Evolutionary conservation across 2,797 vertebrate species (phyloP).

Genomic region (Paedocypris micromegethes): DNA sequence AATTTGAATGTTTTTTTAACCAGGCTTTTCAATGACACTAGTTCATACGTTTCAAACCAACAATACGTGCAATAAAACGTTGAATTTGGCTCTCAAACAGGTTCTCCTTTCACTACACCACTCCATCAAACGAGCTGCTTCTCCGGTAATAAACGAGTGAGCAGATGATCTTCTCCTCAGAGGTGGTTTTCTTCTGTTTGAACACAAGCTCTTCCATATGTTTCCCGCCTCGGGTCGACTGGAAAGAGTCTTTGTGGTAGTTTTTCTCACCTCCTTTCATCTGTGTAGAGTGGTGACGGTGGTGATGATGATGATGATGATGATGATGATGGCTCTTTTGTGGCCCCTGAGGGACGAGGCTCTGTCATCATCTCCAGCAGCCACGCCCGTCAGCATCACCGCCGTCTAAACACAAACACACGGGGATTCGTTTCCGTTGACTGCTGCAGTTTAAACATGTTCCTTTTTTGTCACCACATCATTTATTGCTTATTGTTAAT

Average conservation of each 20-base stretch:
- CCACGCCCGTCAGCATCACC: conserved; percentile 4
- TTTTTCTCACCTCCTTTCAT: conserved; percentile 28
- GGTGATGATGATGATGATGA: conserved; percentile 21
- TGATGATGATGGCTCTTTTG: conserved; percentile 23
- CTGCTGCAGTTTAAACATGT: too few species aligned
- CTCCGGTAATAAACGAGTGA: conserved; percentile 29
- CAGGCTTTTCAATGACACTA: too few species aligned
- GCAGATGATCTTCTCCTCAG: conserved; percentile 17
- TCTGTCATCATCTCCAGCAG: conserved; percentile 23
- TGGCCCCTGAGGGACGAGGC: conserved; percentile 28
- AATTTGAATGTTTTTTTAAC: too few species aligned
- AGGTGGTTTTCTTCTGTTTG: conserved; percentile 15
- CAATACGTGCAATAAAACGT: too few species aligned
- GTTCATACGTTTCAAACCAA: too few species aligned
- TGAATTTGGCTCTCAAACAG: too few species aligned
- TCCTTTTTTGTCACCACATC: too few species aligned
- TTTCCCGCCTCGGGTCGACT: conserved; percentile 9
- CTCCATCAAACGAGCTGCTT: not conserved
- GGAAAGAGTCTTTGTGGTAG: conserved; percentile 17
- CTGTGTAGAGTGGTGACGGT: conserved; percentile 22
- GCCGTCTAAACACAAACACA: not conserved
- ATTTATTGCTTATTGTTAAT: too few species aligned
- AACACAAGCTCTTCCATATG: conserved; percentile 40
- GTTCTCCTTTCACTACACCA: too few species aligned
- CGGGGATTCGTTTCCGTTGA: too few species aligned